Evolutionary conservation across 2,888 invertebrate species (phyloP), one percentile per base, ranked within the genome.

Genomic region (Theretra japonica): DNA sequence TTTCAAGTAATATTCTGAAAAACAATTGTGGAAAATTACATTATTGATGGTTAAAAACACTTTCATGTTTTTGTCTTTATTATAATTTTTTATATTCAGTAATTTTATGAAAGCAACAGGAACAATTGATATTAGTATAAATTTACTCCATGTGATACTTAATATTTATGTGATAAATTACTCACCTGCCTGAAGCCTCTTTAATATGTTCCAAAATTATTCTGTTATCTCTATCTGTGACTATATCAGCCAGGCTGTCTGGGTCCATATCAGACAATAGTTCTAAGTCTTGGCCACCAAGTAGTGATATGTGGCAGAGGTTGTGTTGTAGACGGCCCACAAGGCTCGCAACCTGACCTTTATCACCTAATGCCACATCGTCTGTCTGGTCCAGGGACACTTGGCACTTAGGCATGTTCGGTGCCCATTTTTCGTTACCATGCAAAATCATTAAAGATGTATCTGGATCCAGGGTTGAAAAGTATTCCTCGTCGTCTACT

Each of bases 401-500:
- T 82, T 96, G 96, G 82, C 96, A 96, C 75, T 95, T 95, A 1
- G 96, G 96, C 89, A 95, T 95, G 77, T 95, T 94, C 2, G 95
- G 95, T 73, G 95, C 92, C 98, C 98, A 98, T 85, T 96, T 97
- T 87, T 98, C 97, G 79, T 96, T 96, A 8, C 96, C 96, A 76
- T 96, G 96, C 70, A 98, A 95, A 69, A 98, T 96, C 97, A 98
- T 98, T 75, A 98, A 95, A 83, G 96, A 96, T 23, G 98, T 98
- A 84, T 99, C 98, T 77, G 96, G 96, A 82, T 98, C 98, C 76
- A 99, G 94, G 3, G 98, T 98, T 68, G 97, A 97, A 89, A 99
- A 99, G 90, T 98, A 99, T 87, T 98, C 98, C 88, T 99, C 98
- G 85, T 99, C 98, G 82, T 99, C 98, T 69, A 99, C 97, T 95